Evolutionary conservation across 2,797 vertebrate genomes (phyloP), one percentile per base, ranked within the genome.

Genomic region (Fistularia tabacaria): DNA sequence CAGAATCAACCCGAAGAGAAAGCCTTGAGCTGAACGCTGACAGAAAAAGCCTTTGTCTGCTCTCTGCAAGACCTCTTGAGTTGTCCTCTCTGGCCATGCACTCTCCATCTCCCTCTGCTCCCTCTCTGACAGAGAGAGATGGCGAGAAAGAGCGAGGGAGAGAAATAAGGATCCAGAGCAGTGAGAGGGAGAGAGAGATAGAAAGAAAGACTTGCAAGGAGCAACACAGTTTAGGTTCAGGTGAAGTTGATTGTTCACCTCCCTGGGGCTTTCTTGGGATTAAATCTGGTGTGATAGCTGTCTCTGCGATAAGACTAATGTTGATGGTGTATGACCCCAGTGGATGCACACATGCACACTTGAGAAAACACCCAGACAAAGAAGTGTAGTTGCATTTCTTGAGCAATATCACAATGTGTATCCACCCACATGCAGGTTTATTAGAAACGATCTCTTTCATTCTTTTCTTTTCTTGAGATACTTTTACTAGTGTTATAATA

Each of bases 271-370:
- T 83, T 77, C 70, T 77, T 46, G 69, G 73, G 76, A 78, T 79
- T 53, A 77, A 82, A 87, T 88, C 73, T 51, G 53, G 60, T 76
- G 66, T 81, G 83, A 86, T 82, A 63, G 79, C 83, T 85, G 80
- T 85, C 84, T 82, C 64, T 64, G 72, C 46, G 51, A 73, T 82
- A 70, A 77, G 57, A 64, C 45, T 67, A 75, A 69, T 77, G 77
- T 73, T 78, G 73, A 82, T 58, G 59, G 41, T 61, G 45, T 72
- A 69, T 54, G 66, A 82, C 73, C 68, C 54, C 50, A 57, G 66
- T 45, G 57, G 56, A 57, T 41, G 49, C 15, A 36, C 40, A 48
- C 69, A 56, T 41, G 52, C 51, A 50, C 46, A 58, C 15, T 48
- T n/a, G 43, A 15, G 61, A 38, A 67, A 48, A 45, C 11, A 42